Evolutionary conservation across 1,140 invertebrate species (phyloP).

Genomic region (Tetraneura akinire): DNA sequence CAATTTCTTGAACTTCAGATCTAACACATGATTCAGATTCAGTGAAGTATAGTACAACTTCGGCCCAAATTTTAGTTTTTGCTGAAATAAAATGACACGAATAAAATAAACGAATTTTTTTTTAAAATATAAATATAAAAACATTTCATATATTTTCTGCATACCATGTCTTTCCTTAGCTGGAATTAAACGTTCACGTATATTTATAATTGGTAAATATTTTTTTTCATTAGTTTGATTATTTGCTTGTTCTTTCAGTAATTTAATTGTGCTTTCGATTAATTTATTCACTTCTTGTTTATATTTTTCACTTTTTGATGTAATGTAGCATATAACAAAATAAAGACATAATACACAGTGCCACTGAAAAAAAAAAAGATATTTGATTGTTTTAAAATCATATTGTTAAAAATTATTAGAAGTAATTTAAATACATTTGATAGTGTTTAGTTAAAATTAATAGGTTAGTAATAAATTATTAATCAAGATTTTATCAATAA

Average conservation of each 20-base stretch:
- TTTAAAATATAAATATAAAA: neutral
- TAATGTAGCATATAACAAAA: conserved; percentile 30
- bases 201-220: conserved; percentile 82
- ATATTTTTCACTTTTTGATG: conserved; percentile 52
- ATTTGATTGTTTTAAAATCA: neutral
- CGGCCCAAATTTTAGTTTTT: conserved; percentile 66
- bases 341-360: conserved; percentile 24
- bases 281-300: conserved; percentile 57
- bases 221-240: conserved; percentile 54
- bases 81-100: conserved; percentile 34
- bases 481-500: too few relatives aligned
- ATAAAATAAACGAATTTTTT: neutral
- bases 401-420: too few relatives aligned
- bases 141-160: conserved; percentile 46
- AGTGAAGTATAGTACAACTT: conserved; percentile 78
- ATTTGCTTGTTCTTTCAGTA: conserved; percentile 55
- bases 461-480: too few relatives aligned
- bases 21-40: conserved; percentile 86
- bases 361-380: neutral
- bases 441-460: too few relatives aligned
- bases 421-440: too few relatives aligned
- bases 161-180: conserved; percentile 71
- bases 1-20: conserved; percentile 79
- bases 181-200: conserved; percentile 84
- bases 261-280: conserved; percentile 58